Conservation (phyloP, 2,888 invertebrate species). For the Portevinia maculata region DNA sequence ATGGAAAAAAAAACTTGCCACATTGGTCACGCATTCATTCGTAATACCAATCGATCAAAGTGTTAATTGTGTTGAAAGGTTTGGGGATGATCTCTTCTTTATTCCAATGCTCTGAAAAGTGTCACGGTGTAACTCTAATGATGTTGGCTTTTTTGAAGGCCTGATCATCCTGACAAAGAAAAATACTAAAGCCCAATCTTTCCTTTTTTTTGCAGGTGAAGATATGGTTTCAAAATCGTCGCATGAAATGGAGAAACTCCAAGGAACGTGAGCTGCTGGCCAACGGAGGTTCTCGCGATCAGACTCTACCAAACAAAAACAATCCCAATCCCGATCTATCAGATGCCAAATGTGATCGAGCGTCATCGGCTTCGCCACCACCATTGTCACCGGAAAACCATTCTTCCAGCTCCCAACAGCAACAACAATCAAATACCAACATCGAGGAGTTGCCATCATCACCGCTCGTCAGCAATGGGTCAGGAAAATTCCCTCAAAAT, state of each 20-base stretch:
- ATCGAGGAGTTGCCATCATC: conserved; percentile 74
- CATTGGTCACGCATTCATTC: conserved; percentile 65
- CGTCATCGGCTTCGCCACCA: conserved; percentile 85
- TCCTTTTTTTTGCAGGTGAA: conserved; percentile 84
- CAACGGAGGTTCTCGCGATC: conserved; percentile 96
- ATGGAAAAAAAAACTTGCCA: conserved; percentile 37
- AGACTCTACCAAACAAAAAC: conserved; percentile 97
- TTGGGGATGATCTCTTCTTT: not conserved
- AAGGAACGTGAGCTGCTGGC: conserved; percentile 97
- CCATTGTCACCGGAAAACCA: conserved; percentile 80
- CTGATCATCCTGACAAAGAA: too few species aligned
- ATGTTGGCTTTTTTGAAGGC: not conserved
- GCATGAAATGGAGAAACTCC: conserved; percentile 99
- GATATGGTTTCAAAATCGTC: conserved; percentile 96
- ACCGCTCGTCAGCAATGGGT: conserved; percentile 70
- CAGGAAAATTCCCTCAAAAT: conserved; percentile 75
- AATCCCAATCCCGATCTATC: conserved; percentile 97
- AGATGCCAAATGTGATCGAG: conserved; percentile 93
- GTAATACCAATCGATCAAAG: conserved; percentile 60
- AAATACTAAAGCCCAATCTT: not conserved
- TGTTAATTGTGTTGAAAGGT: conserved; percentile 46
- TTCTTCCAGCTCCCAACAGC: conserved; percentile 77
- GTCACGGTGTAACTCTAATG: not conserved
- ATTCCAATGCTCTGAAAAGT: not conserved
- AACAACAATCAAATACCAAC: conserved; percentile 76